These are phyloP conservation scores for Stichodactyla helianthus DNA, from an alignment of 64 coral and sea anemone species.

Conservation along the genomic window DNA sequence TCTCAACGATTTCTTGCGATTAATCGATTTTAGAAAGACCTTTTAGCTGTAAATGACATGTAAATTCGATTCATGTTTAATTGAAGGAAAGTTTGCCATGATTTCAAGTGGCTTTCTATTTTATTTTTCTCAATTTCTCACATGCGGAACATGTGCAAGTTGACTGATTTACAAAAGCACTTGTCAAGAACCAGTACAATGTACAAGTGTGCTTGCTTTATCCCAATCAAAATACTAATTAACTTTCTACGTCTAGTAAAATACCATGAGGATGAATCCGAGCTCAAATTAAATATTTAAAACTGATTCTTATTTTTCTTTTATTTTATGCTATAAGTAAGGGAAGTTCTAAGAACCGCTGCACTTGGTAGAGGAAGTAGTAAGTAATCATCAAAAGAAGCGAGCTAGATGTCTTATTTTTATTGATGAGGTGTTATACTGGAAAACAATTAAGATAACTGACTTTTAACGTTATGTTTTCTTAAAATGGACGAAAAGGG, in stretches of 20 bases:
- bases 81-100: not conserved
- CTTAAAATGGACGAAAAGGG: not conserved
- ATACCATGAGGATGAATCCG: not conserved
- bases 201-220: constrained; percentile 3
- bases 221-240: not conserved
- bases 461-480: not conserved
- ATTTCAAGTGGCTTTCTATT: not conserved
- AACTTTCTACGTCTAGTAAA: not conserved
- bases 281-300: not conserved
- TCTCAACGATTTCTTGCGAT: not conserved
- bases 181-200: constrained; percentile 9
- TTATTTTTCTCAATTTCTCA: not conserved
- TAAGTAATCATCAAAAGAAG: not conserved
- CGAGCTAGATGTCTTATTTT: not conserved
- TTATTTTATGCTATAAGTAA: not conserved
- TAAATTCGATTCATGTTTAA: not conserved
- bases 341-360: not conserved
- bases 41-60: not conserved
- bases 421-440: not conserved
- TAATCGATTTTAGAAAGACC: not conserved
- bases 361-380: not conserved
- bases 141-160: constrained; percentile 10
- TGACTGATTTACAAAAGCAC: not conserved
- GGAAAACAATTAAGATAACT: not conserved
- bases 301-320: not conserved